These are phyloP conservation scores for Sceloporus undulatus DNA, from an alignment of 2,113 vertebrate species.

Conservation along the genomic window DNA sequence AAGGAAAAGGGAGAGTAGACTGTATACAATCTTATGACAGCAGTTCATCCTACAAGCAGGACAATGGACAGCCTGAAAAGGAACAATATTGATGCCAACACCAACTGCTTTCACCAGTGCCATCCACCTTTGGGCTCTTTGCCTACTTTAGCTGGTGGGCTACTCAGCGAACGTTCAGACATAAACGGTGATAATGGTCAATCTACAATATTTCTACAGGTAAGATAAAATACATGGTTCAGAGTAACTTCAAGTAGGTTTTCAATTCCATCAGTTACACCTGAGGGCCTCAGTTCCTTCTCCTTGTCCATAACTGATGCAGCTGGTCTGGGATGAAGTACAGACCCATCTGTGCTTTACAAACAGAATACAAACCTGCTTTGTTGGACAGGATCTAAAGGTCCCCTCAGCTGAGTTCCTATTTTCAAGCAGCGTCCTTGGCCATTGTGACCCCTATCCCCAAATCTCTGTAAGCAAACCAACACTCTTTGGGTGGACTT, in stretches of 20 bases:
- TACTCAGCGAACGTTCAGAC: background rate
- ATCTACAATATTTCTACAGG: background rate
- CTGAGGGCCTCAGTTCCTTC: background rate
- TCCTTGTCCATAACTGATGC: fast-evolving
- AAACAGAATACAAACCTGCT: background rate
- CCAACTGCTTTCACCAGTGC: too few species aligned
- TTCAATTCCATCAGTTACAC: background rate
- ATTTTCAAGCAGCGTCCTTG: too few species aligned
- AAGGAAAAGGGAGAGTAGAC: background rate
- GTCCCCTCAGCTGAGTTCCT: background rate
- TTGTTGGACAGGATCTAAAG: too few species aligned
- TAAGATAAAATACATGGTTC: too few species aligned
- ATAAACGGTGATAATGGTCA: background rate
- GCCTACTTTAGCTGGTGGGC: background rate
- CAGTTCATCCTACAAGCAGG: background rate
- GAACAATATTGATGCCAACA: too few species aligned
- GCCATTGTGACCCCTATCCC: background rate
- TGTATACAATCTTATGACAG: too few species aligned
- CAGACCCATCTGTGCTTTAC: background rate
- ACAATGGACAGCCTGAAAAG: background rate
- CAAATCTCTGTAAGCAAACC: conserved; percentile 30
- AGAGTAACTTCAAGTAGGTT: too few species aligned
- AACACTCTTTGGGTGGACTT: conserved; percentile 51
- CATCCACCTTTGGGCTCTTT: background rate
- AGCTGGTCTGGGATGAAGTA: background rate